Evolutionary conservation across 2,888 invertebrate species (phyloP), one percentile per base, ranked within the genome.

Genomic region (Polydrusus pterygomalis): DNA sequence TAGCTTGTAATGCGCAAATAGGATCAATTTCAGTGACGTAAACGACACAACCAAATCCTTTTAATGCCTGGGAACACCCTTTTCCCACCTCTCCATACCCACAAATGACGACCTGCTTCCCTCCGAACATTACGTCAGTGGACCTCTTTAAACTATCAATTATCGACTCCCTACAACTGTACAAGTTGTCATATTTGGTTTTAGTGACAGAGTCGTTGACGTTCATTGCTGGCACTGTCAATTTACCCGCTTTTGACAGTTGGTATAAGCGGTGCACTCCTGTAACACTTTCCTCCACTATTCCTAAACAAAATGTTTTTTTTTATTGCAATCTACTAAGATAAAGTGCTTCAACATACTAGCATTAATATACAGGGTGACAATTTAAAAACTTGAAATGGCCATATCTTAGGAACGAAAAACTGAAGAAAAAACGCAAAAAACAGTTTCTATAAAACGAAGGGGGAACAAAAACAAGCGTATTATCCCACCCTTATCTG

Each of bases 21-120:
- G 98, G 98, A 89, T 98, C 98, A 81, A 98, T 97, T 90, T 98
- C 98, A 25, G 98, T 97, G 64, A 95, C 91, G 88, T 94, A 94
- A 76, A 97, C 97, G 83, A 97, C 95, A 88, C 97, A 96, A 13
- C 98, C 98, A 77, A 98, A 90, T 0, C 97, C 97, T 88, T 97
- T 97, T 13, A 98, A 89, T 7, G 97, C 97, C 86, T 97, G 97
- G 80, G 97, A 96, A 88, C 98, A 98, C 0, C 98, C 98, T 88
- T 98, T 98, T 43, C 98, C 98, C 47, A 98, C 97, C 89, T 98
- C 98, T 0, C 98, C 98, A 85, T 98, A 98, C 0, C 98, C 98
- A 87, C 98, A 98, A 51, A 98, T 95, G 0, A 96, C 94, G 0
- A 97, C 96, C 89, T 97, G 97, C 86, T 98, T 98, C 0, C 98